phyloP scores from a whole-genome alignment of 37 sponge, comb jelly and placozoan genomes.

The Hormiphora californensis region DNA sequence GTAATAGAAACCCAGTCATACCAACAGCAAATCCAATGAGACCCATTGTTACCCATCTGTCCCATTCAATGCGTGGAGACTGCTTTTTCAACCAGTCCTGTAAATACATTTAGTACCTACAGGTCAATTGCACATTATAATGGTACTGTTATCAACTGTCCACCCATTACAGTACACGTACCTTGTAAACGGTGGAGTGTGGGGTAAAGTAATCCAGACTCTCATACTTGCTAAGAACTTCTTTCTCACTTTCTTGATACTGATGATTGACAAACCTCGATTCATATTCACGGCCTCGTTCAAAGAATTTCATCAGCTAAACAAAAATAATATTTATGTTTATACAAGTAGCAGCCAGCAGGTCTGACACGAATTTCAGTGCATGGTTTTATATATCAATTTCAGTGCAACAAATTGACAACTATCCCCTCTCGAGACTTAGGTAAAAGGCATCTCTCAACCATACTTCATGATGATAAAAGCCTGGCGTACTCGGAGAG shows the following conservation, averaged over 20 bases:
- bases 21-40: constrained; percentile 60
- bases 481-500: constrained; percentile 2
- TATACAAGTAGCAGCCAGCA: too few relatives aligned
- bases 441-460: too few relatives aligned
- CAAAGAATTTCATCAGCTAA: too few relatives aligned
- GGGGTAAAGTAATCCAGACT: constrained; percentile 61
- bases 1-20: constrained; percentile 57
- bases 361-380: too few relatives aligned
- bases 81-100: constrained; percentile 59
- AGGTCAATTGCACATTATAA: too few relatives aligned
- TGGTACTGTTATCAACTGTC: too few relatives aligned
- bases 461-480: neutral
- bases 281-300: constrained; percentile 59
- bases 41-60: constrained; percentile 61
- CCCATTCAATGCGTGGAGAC: constrained; percentile 59
- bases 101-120: neutral
- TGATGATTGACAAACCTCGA: constrained; percentile 44
- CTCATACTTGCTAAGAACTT: constrained; percentile 41
- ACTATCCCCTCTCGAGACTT: too few relatives aligned
- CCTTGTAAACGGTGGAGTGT: constrained; percentile 57
- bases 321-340: too few relatives aligned
- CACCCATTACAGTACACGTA: too few relatives aligned
- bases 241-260: constrained; percentile 37
- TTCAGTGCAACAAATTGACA: too few relatives aligned
- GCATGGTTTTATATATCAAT: too few relatives aligned